Evolutionary conservation across 2,113 vertebrate species (phyloP).

Genomic region (Xiphophorus couchianus): DNA sequence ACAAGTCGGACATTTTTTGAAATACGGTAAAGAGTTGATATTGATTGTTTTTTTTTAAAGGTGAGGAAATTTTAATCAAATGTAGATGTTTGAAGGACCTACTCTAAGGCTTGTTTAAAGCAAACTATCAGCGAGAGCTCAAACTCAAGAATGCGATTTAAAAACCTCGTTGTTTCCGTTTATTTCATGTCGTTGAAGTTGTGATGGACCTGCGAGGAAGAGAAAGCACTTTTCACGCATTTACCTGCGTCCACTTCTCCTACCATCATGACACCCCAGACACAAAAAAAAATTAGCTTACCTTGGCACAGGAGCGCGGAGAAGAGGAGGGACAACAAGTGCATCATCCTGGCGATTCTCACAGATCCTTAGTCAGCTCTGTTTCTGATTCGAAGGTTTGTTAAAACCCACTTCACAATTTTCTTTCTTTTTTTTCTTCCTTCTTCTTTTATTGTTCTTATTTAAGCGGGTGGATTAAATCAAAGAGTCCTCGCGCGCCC

Average conservation of each 20-base stretch:
- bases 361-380: constrained; percentile 38
- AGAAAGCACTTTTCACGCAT: constrained; percentile 1
- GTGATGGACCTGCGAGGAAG: constrained; percentile 37
- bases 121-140: background rate
- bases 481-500: constrained; percentile 28
- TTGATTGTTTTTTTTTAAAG: background rate
- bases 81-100: too few relatives aligned
- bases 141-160: constrained; percentile 5
- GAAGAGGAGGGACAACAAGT: constrained; percentile 75
- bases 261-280: background rate
- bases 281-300: constrained; percentile 42
- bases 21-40: background rate
- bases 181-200: constrained; percentile 38
- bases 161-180: background rate
- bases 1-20: too few relatives aligned
- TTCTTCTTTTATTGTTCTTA: background rate
- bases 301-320: constrained; percentile 60
- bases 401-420: constrained; percentile 16
- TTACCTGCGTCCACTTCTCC: constrained; percentile 21
- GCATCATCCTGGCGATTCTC: constrained; percentile 73
- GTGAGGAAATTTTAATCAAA: background rate
- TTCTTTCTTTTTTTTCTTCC: background rate
- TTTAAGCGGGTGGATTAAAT: background rate
- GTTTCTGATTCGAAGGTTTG: constrained; percentile 9
- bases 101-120: background rate